Percentiles rank a stretch among this genome's conserved stretches.
These are phyloP conservation scores for Boloria selene DNA, from an alignment of 2,888 invertebrate species.

Conservation along the genomic window DNA sequence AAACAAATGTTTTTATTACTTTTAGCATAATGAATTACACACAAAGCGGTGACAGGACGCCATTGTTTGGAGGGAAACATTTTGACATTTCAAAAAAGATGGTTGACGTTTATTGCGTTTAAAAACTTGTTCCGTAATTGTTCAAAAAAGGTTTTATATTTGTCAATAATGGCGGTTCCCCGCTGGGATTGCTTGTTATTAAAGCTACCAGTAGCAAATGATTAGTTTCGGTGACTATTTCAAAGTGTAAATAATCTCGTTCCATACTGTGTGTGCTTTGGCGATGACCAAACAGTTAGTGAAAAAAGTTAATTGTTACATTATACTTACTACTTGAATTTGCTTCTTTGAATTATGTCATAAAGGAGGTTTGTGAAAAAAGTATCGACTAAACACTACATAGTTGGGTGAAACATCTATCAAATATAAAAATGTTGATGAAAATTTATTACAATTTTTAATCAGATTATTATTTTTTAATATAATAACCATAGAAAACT, in stretches of 20 bases:
- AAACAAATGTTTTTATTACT: constrained; percentile 39
- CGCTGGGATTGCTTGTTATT: constrained; percentile 65
- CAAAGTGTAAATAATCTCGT: constrained; percentile 73
- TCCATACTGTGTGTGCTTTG: constrained; percentile 43
- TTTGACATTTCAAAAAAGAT: constrained; percentile 58
- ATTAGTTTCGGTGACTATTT: constrained; percentile 75
- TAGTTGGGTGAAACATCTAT: too few species aligned
- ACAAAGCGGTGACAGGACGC: constrained; percentile 52
- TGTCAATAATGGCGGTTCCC: constrained; percentile 57
- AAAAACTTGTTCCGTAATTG: constrained; percentile 59
- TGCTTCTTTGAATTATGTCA: neutral
- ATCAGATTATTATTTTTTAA: neutral
- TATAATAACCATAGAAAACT: neutral
- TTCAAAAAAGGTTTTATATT: constrained; percentile 64
- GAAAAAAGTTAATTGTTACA: constrained; percentile 7
- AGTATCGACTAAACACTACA: too few species aligned
- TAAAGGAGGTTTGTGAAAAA: too few species aligned
- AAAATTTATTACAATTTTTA: neutral
- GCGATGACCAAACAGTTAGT: constrained; percentile 44
- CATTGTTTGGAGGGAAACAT: constrained; percentile 62
- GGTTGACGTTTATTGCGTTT: constrained; percentile 64
- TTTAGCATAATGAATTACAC: constrained; percentile 53
- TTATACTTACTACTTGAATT: constrained; percentile 19
- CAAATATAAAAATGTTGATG: neutral
- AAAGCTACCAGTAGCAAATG: constrained; percentile 74